Percentiles rank a stretch among this genome's conserved stretches.
Conservation (phyloP, 2,888 invertebrate species). For the Leistus spinibarbis region DNA sequence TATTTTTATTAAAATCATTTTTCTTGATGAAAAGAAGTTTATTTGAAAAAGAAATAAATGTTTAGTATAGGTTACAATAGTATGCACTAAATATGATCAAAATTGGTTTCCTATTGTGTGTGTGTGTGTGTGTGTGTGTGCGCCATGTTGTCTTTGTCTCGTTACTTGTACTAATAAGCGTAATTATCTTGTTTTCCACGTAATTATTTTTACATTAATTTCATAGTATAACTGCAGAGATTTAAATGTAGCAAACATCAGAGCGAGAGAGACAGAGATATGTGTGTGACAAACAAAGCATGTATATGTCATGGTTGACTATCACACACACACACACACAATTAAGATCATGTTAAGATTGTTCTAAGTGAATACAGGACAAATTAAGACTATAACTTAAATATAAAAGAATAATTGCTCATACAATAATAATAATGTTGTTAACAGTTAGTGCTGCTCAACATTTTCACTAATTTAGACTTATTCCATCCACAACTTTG, state of each 20-base stretch:
- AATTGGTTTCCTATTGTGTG: conserved; percentile 11
- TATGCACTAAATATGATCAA: conserved; percentile 6
- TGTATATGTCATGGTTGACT: conserved; percentile 45
- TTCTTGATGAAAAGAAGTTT: too few relatives aligned
- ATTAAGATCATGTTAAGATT: conserved; percentile 56
- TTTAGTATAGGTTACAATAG: background rate
- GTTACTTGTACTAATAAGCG: conserved; percentile 54
- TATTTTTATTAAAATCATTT: too few relatives aligned
- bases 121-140: too few relatives aligned
- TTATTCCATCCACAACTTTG: too few relatives aligned
- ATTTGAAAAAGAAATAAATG: background rate
- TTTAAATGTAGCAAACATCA: conserved; percentile 34
- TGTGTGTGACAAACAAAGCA: background rate
- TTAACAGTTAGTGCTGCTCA: background rate
- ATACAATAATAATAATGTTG: too few relatives aligned
- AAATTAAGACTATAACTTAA: background rate
- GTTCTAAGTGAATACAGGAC: conserved; percentile 53
- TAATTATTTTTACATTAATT: conserved; percentile 57
- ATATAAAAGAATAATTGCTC: background rate
- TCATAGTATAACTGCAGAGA: conserved; percentile 46
- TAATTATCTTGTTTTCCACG: conserved; percentile 54
- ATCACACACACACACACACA: conserved; percentile 47
- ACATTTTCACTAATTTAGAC: background rate
- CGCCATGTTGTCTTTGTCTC: conserved; percentile 46
- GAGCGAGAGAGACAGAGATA: background rate